Conservation (phyloP, 1,140 invertebrate species). For the Elymnias hypermnestra region DNA sequence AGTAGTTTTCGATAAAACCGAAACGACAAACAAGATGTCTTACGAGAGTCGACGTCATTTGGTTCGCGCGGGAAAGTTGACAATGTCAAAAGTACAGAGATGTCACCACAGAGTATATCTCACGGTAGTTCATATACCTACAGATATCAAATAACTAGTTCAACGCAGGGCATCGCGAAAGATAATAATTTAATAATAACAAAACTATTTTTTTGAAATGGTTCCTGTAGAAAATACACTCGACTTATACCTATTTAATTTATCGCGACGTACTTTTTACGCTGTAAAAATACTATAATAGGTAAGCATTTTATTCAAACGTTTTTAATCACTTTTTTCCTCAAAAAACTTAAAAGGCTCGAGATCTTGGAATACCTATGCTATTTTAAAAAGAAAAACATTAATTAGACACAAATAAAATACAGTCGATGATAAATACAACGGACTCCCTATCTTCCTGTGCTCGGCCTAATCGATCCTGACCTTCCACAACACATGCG, state of each 20-base stretch:
- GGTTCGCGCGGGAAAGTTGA: conserved; percentile 30
- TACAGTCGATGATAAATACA: too few relatives aligned
- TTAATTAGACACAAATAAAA: too few relatives aligned
- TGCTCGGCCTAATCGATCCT: conserved; percentile 35
- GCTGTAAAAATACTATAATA: too few relatives aligned
- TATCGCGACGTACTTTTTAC: too few relatives aligned
- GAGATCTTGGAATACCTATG: too few relatives aligned
- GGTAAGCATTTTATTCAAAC: too few relatives aligned
- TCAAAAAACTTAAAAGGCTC: too few relatives aligned
- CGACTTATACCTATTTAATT: too few relatives aligned
- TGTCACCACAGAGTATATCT: conserved; percentile 2
- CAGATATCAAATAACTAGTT: background rate
- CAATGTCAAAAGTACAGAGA: conserved; percentile 31
- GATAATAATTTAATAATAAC: background rate
- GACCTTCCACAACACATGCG: conserved; percentile 53
- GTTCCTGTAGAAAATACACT: too few relatives aligned
- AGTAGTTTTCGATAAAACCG: conserved; percentile 58
- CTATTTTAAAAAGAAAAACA: too few relatives aligned
- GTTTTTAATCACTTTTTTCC: too few relatives aligned
- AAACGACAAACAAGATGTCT: conserved; percentile 56
- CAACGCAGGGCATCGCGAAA: background rate
- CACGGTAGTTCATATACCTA: background rate
- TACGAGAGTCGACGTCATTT: conserved; percentile 21
- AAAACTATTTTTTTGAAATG: background rate
- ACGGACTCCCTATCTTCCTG: conserved; percentile 1